Evolutionary conservation across 2,797 vertebrate genomes (phyloP).

Genomic region (Triplophysa bombifrons): DNA sequence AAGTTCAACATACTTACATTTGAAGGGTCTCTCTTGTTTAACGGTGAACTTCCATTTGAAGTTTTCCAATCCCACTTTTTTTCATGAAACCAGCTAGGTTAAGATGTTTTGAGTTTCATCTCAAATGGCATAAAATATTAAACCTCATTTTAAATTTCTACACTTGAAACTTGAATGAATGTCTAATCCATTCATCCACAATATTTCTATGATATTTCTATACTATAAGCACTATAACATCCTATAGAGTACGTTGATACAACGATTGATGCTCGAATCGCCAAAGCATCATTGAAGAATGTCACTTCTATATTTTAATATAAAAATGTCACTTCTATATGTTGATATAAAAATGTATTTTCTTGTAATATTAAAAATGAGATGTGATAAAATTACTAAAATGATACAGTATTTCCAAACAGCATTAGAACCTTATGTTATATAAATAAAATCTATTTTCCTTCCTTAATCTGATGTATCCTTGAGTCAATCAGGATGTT

Average conservation of each 20-base stretch:
- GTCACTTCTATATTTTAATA: neutral
- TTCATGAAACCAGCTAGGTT: conserved; percentile 11
- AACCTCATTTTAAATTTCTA: conserved; percentile 35
- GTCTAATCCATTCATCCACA: conserved; percentile 6
- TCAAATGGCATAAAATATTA: conserved; percentile 45
- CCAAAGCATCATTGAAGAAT: neutral
- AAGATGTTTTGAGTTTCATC: conserved; percentile 41
- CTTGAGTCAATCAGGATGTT: neutral
- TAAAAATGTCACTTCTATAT: neutral
- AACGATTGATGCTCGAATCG: neutral
- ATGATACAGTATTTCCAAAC: too few species aligned
- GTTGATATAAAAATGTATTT: neutral
- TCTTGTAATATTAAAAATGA: too few species aligned
- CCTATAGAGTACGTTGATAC: conserved; percentile 18
- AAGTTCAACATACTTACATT: neutral
- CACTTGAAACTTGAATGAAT: conserved; percentile 36
- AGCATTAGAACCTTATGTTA: too few species aligned
- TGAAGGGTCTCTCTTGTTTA: conserved; percentile 8
- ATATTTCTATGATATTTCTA: conserved; percentile 18
- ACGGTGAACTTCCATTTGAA: neutral
- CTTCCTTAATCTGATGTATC: neutral
- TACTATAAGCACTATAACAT: conserved; percentile 17
- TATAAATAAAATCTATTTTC: too few species aligned
- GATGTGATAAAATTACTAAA: too few species aligned
- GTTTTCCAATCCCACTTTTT: neutral